Evolutionary conservation across 2,113 vertebrate species (phyloP), one percentile per base, ranked within the genome.

Genomic region (Chrysemys picta): DNA sequence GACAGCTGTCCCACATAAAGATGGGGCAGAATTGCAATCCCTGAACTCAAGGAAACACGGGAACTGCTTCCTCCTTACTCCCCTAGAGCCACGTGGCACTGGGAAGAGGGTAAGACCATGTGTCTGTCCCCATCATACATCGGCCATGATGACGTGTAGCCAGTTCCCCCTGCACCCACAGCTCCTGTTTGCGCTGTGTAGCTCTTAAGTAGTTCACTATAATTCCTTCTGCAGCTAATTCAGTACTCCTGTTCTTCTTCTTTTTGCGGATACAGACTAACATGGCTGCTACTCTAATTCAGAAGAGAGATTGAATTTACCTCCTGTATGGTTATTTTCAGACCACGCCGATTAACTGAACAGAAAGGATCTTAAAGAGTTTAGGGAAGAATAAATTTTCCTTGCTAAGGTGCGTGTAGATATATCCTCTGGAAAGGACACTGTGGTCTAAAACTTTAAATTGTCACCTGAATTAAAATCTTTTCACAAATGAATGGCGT

Each of bases 401-500:
- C n/a, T 57, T 3, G 31, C 25, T 11, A 29, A 17, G 21, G 8
- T 75, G 25, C 29, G 17, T 93, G 5, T 72, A 21, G 25, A 50
- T 5, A 17, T 57, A 29, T 42, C 13, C 38, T 25, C 17, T 62
- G 16, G 29, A 54, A 56, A 59, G 47, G 89, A 29, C 5, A 88
- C 65, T 75, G 29, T 92, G 35, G 57, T 69, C n/a, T 80, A 56
- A 91, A 82, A 49, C 45, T 86, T 52, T 21, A 56, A 87, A 89
- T 80, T 85, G 25, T 75, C 42, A 6, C 57, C 27, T 59, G 50
- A 56, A 24, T 72, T 72, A 86, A 85, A 83, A 35, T 75, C 42
- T 92, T 79, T 92, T 78, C 85, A 87, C 29, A 88, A 82, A 75
- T 88, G 76, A 80, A 87, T 88, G 87, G 17, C 54, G 84, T 52